Percentiles rank a stretch among this genome's conserved stretches.
These are phyloP conservation scores for Furnarius figulus DNA, from an alignment of 2,113 vertebrate genomes.

Conservation along the genomic window DNA sequence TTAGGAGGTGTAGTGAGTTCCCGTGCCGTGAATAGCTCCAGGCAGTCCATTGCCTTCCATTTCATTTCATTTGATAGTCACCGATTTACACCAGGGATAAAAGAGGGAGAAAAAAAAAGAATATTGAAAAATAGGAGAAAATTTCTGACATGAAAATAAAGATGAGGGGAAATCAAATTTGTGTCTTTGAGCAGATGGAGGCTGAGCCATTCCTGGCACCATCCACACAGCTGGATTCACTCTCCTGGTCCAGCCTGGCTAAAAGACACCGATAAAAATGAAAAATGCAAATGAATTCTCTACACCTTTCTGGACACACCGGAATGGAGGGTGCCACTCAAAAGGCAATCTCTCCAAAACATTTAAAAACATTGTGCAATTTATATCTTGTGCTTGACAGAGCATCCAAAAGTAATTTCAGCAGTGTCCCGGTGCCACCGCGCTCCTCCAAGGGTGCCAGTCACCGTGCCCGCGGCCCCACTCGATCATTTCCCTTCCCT, in stretches of 20 bases:
- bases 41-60: conserved; percentile 54
- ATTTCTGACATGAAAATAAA: conserved; percentile 37
- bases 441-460: conserved; percentile 30
- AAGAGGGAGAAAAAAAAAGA: conserved; percentile 8
- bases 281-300: conserved; percentile 68
- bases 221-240: conserved; percentile 31
- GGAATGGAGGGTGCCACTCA: conserved; percentile 80
- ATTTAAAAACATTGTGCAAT: conserved; percentile 77
- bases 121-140: not conserved
- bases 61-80: conserved; percentile 39
- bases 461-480: not conserved
- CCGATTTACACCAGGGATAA: conserved; percentile 24
- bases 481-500: not conserved
- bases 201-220: conserved; percentile 20
- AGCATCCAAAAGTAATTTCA: conserved; percentile 80
- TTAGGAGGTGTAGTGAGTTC: conserved; percentile 41
- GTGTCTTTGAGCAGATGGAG: conserved; percentile 56
- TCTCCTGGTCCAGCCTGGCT: not conserved
- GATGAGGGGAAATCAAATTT: conserved; percentile 38
- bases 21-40: not conserved
- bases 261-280: conserved; percentile 28
- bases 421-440: not conserved
- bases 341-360: conserved; percentile 77
- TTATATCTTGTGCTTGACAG: conserved; percentile 80
- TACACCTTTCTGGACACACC: conserved; percentile 44